phyloP scores from a whole-genome alignment of 2,888 invertebrate genomes.

The Drosophila putrida region DNA sequence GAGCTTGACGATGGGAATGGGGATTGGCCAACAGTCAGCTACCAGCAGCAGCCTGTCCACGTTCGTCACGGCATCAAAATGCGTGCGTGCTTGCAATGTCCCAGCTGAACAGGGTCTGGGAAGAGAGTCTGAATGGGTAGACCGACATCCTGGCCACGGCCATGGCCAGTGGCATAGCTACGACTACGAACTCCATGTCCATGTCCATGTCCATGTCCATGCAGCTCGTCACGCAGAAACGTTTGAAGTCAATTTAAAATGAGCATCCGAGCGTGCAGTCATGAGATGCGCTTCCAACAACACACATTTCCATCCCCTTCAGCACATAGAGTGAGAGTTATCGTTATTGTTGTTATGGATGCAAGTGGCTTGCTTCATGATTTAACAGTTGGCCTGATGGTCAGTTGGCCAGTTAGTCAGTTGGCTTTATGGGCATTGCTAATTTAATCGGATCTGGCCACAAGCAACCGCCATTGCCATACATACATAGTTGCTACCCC shows the following conservation, averaged over 20 bases:
- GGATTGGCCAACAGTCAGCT: slow-evolving; percentile 18
- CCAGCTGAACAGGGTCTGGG: slow-evolving; percentile 18
- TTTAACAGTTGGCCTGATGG: slow-evolving; percentile 63
- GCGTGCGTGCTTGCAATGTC: slow-evolving; percentile 69
- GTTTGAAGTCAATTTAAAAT: slow-evolving; percentile 82
- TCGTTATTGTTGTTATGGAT: slow-evolving; percentile 72
- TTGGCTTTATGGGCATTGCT: slow-evolving; percentile 77
- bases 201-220: slow-evolving; percentile 74
- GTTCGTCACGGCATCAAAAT: slow-evolving; percentile 75
- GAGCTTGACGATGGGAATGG: no score
- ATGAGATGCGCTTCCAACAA: slow-evolving; percentile 66
- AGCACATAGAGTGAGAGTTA: slow-evolving; percentile 47
- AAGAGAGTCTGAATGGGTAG: background rate
- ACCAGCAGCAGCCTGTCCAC: slow-evolving; percentile 56
- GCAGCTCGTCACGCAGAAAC: slow-evolving; percentile 79
- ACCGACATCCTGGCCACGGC: slow-evolving; percentile 21
- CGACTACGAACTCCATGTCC: slow-evolving; percentile 51
- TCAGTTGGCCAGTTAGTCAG: slow-evolving; percentile 19
- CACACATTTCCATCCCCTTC: background rate
- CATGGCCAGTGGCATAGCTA: slow-evolving; percentile 14
- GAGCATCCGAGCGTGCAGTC: slow-evolving; percentile 80
- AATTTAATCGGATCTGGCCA: slow-evolving; percentile 75
- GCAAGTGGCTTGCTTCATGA: slow-evolving; percentile 57
- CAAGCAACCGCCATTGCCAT: slow-evolving; percentile 12
- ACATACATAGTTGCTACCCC: background rate